Conservation (phyloP, 2,888 invertebrate genomes). For the Meteorus cinctellus region DNA sequence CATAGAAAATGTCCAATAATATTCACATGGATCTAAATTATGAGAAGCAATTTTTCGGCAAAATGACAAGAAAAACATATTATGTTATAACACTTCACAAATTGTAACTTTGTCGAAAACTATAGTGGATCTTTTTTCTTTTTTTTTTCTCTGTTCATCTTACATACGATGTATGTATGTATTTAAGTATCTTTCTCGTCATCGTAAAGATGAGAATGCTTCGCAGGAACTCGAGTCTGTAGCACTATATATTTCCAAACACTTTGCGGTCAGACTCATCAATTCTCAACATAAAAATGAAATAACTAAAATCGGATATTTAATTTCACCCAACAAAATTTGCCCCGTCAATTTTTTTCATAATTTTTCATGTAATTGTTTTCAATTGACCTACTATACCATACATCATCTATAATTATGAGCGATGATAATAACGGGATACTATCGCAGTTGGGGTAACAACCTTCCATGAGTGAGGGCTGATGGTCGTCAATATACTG, state of each 20-base stretch:
- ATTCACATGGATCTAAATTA: no score
- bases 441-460: slow-evolving; percentile 22
- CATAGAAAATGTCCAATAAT: no score
- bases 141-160: no score
- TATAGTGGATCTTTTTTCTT: no score
- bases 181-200: slow-evolving; percentile 51
- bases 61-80: no score
- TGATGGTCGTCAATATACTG: neutral
- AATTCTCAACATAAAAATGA: slow-evolving; percentile 17
- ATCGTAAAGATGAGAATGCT: slow-evolving; percentile 53
- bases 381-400: neutral
- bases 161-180: no score
- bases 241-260: slow-evolving; percentile 65
- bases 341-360: neutral
- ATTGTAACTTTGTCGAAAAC: no score
- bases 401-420: neutral
- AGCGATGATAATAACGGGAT: slow-evolving; percentile 23
- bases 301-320: slow-evolving; percentile 10
- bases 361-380: neutral
- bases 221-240: slow-evolving; percentile 43
- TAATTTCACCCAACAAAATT: slow-evolving; percentile 6
- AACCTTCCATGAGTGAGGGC: slow-evolving; percentile 25
- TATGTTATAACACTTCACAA: no score
- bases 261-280: slow-evolving; percentile 60
- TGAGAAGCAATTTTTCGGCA: no score